phyloP scores from a whole-genome alignment of 2,113 vertebrate species.

The rat (Rattus norvegicus) region GRCr8 NC_086037.1:30621501-30622000 shows the following conservation, averaged over 20 bases:
- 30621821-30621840: background rate
- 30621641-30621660: background rate
- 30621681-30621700: background rate
- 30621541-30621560: background rate
- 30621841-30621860: background rate
- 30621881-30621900: conserved; percentile 25
- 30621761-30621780: background rate
- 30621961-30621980: conserved; percentile 16
- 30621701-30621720: background rate
- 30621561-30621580: background rate
- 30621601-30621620: background rate
- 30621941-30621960: background rate
- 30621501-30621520: background rate
- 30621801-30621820: background rate
- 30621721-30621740: background rate
- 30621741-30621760: background rate
- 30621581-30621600: background rate
- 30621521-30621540: background rate
- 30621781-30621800: background rate
- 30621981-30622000: background rate
- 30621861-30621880: background rate
- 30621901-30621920: background rate
- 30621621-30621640: background rate
- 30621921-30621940: background rate
- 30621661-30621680: too few species aligned